Evolutionary conservation across 2,888 invertebrate genomes (phyloP), one percentile per base, ranked within the genome.

Genomic region (Stictocephala bisonia): DNA sequence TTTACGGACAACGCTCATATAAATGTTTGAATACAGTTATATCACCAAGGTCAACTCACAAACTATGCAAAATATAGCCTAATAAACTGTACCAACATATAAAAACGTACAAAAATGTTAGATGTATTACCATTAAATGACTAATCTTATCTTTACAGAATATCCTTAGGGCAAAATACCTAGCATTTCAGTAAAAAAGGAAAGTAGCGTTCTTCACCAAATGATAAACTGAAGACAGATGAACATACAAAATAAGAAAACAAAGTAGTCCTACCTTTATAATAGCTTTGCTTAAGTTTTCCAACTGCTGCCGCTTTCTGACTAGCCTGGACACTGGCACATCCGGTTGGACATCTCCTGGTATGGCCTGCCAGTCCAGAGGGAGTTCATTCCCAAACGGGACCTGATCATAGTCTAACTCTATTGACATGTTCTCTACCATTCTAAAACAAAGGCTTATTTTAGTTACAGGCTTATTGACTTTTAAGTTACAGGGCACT

Each of bases 241-340:
- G n/a, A n/a, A n/a, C n/a, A 11, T 9, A 15, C 15, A 9, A 9
- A 15, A 15, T 51, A 11, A 9, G 11, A 51, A 51, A 15, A 51
- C n/a, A n/a, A n/a, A n/a, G n/a, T n/a, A n/a, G 41, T 4, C 15
- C 9, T 40, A 77, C 77, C 72, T 76, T 72, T 13, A 77, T 70
- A 24, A 74, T 66, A 26, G 77, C 71, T 70, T 77, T 77, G 22
- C 66, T 67, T 1, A 77, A 48, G 83, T 93, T 96, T 83, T 95
- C 93, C 41, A 97, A 83, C 82, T 97, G 97, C 78, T 95, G 90
- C 35, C 92, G 90, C 85, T 97, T 97, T 66, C 95, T 87, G 18
- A 86, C 84, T 7, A 92, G 86, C 72, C 97, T 88, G 27, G 88
- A 87, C 78, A 87, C 85, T 0, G 97, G 97, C 69, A 97, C 84